Conservation (phyloP, 1,140 invertebrate species). For the Maconellicoccus hirsutus region DNA sequence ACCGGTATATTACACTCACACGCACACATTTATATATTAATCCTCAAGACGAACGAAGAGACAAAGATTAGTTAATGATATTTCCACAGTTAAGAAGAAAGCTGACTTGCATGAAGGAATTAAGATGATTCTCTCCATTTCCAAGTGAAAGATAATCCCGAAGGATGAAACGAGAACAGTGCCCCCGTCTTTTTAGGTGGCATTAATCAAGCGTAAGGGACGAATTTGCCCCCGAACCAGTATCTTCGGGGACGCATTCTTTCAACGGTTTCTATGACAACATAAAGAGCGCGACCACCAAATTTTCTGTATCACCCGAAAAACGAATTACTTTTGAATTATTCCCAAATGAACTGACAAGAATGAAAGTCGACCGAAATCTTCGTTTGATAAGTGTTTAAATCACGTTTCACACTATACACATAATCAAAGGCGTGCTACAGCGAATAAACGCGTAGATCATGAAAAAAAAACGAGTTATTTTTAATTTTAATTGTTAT, state of each 20-base stretch:
- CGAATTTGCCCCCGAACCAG: constrained; percentile 5
- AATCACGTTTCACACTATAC: not conserved
- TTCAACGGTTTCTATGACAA: constrained; percentile 19
- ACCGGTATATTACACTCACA: not conserved
- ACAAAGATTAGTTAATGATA: constrained; percentile 15
- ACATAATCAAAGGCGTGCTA: not conserved
- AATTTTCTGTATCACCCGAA: constrained; percentile 15
- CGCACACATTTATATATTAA: constrained; percentile 7
- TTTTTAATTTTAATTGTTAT: constrained; percentile 1
- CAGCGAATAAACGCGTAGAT: too few relatives aligned
- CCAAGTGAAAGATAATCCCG: constrained; percentile 17
- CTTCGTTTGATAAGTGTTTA: constrained; percentile 2
- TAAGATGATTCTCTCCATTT: constrained; percentile 12
- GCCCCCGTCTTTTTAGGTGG: constrained; percentile 12
- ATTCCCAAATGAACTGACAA: constrained; percentile 13
- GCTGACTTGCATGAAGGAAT: constrained; percentile 21
- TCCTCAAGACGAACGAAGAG: constrained; percentile 10
- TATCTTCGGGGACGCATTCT: constrained; percentile 13
- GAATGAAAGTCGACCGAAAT: constrained; percentile 7
- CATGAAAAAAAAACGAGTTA: not conserved
- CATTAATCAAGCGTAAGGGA: constrained; percentile 21
- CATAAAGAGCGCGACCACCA: constrained; percentile 14
- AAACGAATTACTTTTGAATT: constrained; percentile 22
- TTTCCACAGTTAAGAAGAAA: constrained; percentile 20
- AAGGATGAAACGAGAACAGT: not conserved